Evolutionary conservation across 2,888 invertebrate genomes (phyloP).

Genomic region (Apoda limacodes): DNA sequence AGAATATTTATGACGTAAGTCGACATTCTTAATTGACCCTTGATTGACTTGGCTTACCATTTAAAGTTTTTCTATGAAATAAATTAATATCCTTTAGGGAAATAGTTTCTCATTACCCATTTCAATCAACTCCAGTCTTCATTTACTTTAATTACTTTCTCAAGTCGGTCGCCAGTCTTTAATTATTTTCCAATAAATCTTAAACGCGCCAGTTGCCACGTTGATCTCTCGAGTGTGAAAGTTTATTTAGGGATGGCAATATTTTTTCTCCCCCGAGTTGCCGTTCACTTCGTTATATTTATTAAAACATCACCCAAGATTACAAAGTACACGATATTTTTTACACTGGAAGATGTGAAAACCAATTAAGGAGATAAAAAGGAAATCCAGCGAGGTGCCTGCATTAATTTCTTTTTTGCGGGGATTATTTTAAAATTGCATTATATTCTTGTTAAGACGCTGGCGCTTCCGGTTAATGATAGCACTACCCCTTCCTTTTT

Average conservation of each 20-base stretch:
- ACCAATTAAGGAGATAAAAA: conserved; percentile 72
- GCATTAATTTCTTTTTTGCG: conserved; percentile 70
- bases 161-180: conserved; percentile 35
- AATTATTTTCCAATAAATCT: conserved; percentile 66
- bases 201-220: conserved; percentile 46
- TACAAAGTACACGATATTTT: conserved; percentile 70
- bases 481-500: conserved; percentile 67
- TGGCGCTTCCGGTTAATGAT: conserved; percentile 62
- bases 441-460: conserved; percentile 69
- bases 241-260: conserved; percentile 63
- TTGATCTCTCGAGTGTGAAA: conserved; percentile 68
- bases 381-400: conserved; percentile 66
- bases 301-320: conserved; percentile 70
- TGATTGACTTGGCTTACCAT: no score
- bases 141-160: conserved; percentile 46
- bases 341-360: conserved; percentile 70
- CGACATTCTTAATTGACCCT: no score
- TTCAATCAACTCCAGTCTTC: conserved; percentile 19
- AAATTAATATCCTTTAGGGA: conserved; percentile 3
- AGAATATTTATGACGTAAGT: no score
- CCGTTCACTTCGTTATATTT: conserved; percentile 68
- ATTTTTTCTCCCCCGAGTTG: conserved; percentile 52
- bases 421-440: conserved; percentile 71
- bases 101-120: conserved; percentile 1
- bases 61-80: no score